Conservation (phyloP, 2,888 invertebrate genomes). For the Andrena bicolor region DNA sequence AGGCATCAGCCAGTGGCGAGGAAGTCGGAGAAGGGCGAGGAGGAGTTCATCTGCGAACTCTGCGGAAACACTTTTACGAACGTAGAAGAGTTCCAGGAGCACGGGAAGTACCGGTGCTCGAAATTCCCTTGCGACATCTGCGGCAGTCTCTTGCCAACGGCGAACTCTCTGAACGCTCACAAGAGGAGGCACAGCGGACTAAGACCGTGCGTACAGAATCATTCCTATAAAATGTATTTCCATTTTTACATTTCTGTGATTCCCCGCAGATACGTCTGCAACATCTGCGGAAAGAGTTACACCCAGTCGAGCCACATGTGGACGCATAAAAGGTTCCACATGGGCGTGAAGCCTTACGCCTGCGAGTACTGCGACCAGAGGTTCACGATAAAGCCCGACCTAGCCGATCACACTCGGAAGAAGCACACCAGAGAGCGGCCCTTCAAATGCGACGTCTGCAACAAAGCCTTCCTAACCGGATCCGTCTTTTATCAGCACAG, state of each 20-base stretch:
- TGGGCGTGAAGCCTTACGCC: conserved; percentile 89
- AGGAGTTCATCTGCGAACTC: conserved; percentile 85
- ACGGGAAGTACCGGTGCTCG: conserved; percentile 76
- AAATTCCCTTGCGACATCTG: conserved; percentile 79
- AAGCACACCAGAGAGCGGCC: conserved; percentile 89
- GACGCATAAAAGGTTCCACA: conserved; percentile 89
- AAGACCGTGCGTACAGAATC: conserved; percentile 73
- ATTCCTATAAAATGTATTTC: neutral
- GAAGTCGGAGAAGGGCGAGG: conserved; percentile 74
- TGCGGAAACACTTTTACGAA: conserved; percentile 85
- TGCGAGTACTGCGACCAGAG: conserved; percentile 88
- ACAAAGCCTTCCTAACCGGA: conserved; percentile 88
- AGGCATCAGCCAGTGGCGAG: conserved; percentile 85
- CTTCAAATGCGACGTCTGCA: conserved; percentile 88
- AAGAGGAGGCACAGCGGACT: conserved; percentile 79
- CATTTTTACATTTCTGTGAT: neutral
- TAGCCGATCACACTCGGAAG: conserved; percentile 88
- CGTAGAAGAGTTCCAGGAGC: conserved; percentile 67
- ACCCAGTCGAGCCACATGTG: conserved; percentile 89
- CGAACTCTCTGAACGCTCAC: conserved; percentile 78
- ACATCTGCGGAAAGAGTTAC: conserved; percentile 81
- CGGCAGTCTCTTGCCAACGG: conserved; percentile 75
- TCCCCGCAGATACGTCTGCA: conserved; percentile 66
- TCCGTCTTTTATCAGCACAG: conserved; percentile 89
- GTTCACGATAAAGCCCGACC: conserved; percentile 88